Conservation (phyloP, 2,888 invertebrate species). For the Pimpla rufipes region DNA sequence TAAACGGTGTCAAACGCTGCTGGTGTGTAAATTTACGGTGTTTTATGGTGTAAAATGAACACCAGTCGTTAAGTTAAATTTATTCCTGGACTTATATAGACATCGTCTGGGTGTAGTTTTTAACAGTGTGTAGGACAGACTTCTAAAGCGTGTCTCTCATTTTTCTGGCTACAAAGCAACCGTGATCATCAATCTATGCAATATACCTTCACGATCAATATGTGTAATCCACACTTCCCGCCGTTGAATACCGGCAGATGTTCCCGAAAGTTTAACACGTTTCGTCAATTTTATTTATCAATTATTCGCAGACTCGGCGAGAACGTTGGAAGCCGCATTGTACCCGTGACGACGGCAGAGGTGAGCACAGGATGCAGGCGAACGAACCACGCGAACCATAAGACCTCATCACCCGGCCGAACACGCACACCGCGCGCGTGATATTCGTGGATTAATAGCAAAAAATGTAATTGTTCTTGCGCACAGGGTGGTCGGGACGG, state of each 20-base stretch:
- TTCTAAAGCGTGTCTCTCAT: too few relatives aligned
- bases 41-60: too few relatives aligned
- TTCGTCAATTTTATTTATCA: slow-evolving; percentile 1
- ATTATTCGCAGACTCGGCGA: not conserved
- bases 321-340: slow-evolving; percentile 1
- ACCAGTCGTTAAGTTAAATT: too few relatives aligned
- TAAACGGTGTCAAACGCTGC: too few relatives aligned
- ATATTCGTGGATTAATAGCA: slow-evolving; percentile 22
- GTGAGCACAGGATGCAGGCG: not conserved
- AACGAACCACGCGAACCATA: not conserved
- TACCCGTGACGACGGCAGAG: not conserved
- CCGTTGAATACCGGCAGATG: not conserved
- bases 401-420: slow-evolving; percentile 25
- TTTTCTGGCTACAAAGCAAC: too few relatives aligned
- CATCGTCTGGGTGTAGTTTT: too few relatives aligned
- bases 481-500: slow-evolving; percentile 20
- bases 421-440: not conserved
- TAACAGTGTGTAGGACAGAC: too few relatives aligned
- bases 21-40: too few relatives aligned
- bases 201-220: slow-evolving; percentile 12
- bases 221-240: not conserved
- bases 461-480: slow-evolving; percentile 51
- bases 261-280: not conserved
- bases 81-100: too few relatives aligned
- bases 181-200: too few relatives aligned